Evolutionary conservation across 1,140 invertebrate genomes (phyloP), one percentile per base, ranked within the genome.

Genomic region (Ladona fulva): DNA sequence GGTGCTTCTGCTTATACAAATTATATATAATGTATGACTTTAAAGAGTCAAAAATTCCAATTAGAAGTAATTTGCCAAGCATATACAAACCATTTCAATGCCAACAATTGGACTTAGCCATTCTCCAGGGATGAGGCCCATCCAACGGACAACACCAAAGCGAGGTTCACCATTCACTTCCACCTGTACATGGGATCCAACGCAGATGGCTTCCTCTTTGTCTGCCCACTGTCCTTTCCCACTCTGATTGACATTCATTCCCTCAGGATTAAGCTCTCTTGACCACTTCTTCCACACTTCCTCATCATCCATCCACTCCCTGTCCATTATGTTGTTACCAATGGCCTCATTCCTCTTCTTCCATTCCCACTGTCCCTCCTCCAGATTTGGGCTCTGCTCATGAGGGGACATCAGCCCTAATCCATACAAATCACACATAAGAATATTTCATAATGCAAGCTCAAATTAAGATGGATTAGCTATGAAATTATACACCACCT

Each of bases 181-280:
- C 14, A 95, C 90, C 85, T 94, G 92, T 0, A 95, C 92, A 79
- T 92, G 85, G 16, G 91, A 92, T 12, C 92, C 93, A 22, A 94
- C 86, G n/a, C 89, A 89, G 42, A 94, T 88, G 79, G 91, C 89
- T 74, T 66, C 14, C 52, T 22, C 52, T 22, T 66, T 22, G 14
- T 66, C 52, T 22, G 52, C 52, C 52, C 3, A 6, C 12, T 5
- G 3, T 12, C 52, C 52, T 22, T 66, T 16, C 52, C 1, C 29
- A 37, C 29, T 37, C 52, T 16, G 16, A 66, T 5, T 12, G 1
- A 22, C 52, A 66, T 66, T 66, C 52, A 66, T 16, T 66, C 16
- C 16, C 3, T 66, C 52, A 22, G 52, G 3, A 22, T 22, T 19
- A 22, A 22, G 52, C 3, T 66, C 52, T 19, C 52, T 16, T 3